These are phyloP conservation scores for Channa argus DNA, from an alignment of 2,113 vertebrate genomes.

Conservation along the genomic window DNA sequence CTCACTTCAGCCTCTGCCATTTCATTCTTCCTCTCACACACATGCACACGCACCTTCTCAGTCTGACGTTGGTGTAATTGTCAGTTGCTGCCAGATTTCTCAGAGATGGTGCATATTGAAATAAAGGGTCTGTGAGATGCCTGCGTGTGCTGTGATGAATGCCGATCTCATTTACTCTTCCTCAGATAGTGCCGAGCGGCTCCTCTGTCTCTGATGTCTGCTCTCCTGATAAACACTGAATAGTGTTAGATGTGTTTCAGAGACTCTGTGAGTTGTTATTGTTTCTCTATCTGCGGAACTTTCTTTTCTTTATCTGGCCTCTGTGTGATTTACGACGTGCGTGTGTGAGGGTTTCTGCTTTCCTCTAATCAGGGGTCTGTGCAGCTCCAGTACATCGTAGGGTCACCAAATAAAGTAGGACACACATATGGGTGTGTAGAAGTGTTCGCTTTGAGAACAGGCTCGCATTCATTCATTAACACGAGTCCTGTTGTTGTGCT, in stretches of 20 bases:
- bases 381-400: no score
- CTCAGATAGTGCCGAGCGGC: conserved; percentile 26
- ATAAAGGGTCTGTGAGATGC: conserved; percentile 14
- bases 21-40: neutral
- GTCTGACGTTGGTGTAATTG: conserved; percentile 5
- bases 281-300: conserved; percentile 23
- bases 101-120: conserved; percentile 27
- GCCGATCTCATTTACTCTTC: conserved; percentile 53
- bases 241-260: conserved; percentile 10
- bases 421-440: no score
- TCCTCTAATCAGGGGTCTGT: neutral
- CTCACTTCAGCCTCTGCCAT: no score
- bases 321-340: neutral
- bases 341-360: neutral
- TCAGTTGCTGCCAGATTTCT: conserved; percentile 28
- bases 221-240: conserved; percentile 46
- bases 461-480: no score
- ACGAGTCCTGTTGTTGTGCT: no score
- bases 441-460: no score
- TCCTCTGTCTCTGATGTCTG: conserved; percentile 15
- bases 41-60: neutral
- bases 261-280: conserved; percentile 24
- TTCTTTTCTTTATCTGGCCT: neutral
- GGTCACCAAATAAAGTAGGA: no score
- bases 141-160: conserved; percentile 26